Conservation (phyloP, 2,113 vertebrate species). For the Forbesichthys agassizii region DNA sequence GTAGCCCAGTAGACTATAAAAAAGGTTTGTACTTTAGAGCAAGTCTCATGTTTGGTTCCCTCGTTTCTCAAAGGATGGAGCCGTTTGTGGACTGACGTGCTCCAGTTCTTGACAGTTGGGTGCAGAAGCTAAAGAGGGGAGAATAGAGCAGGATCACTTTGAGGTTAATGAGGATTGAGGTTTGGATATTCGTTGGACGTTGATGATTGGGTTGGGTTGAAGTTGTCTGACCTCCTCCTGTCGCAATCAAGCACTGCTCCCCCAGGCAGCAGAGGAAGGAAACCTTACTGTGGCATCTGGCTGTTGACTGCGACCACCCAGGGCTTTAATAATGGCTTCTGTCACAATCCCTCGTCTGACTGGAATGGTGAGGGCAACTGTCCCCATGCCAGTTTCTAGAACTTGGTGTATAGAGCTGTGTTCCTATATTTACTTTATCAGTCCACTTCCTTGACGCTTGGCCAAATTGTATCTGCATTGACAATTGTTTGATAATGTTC, state of each 20-base stretch:
- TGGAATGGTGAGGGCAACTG: conserved; percentile 16
- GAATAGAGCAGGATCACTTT: conserved; percentile 6
- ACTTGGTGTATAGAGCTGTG: no score
- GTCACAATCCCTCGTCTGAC: conserved; percentile 82
- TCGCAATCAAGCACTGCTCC: conserved; percentile 73
- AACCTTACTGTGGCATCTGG: conserved; percentile 78
- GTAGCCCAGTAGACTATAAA: no score
- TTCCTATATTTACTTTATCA: no score
- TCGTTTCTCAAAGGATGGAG: no score
- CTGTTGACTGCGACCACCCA: conserved; percentile 80
- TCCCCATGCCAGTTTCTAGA: no score
- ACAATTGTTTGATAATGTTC: no score
- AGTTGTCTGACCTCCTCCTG: conserved; percentile 68
- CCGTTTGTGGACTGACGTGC: not conserved
- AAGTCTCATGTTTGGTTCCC: no score
- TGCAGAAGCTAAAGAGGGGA: not conserved
- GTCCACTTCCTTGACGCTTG: no score
- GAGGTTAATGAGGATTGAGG: conserved; percentile 17
- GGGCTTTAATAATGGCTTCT: conserved; percentile 77
- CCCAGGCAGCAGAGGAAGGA: conserved; percentile 85
- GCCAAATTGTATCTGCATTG: no score
- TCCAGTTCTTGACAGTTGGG: not conserved
- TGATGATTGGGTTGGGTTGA: conserved; percentile 48
- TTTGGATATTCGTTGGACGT: conserved; percentile 38
- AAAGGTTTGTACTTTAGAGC: no score